Conservation (phyloP, 2,888 invertebrate genomes). For the Hybos culiciformis region DNA sequence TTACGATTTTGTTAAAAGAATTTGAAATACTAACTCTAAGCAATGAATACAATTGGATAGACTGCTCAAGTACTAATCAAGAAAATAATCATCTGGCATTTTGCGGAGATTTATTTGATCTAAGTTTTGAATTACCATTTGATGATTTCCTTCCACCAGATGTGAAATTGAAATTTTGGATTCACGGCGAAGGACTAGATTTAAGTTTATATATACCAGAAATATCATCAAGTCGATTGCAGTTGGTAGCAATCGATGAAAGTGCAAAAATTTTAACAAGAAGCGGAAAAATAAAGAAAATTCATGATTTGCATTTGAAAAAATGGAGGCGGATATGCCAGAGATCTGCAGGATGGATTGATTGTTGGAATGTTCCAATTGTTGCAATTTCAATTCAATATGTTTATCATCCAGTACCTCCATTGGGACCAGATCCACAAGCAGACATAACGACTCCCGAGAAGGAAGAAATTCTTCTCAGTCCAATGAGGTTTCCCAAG, state of each 20-base stretch:
- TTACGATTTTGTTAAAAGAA: constrained; percentile 80
- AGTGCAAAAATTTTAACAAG: constrained; percentile 75
- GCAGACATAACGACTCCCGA: constrained; percentile 89
- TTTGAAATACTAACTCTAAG: constrained; percentile 87
- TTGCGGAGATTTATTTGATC: constrained; percentile 84
- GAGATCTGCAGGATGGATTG: constrained; percentile 71
- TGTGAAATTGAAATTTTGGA: constrained; percentile 80
- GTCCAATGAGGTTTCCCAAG: constrained; percentile 81
- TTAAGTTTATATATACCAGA: constrained; percentile 82
- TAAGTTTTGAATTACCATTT: constrained; percentile 89
- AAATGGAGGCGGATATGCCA: constrained; percentile 78
- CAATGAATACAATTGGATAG: constrained; percentile 98
- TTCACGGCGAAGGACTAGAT: constrained; percentile 90
- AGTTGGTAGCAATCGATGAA: constrained; percentile 71
- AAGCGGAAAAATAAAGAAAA: constrained; percentile 47
- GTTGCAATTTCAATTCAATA: constrained; percentile 84
- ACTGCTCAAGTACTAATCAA: constrained; percentile 89
- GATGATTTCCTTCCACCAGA: constrained; percentile 85
- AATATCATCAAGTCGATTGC: constrained; percentile 73
- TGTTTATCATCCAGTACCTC: constrained; percentile 83
- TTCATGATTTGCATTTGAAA: constrained; percentile 39
- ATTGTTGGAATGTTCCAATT: constrained; percentile 93
- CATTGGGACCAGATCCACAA: constrained; percentile 74
- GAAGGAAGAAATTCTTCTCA: constrained; percentile 81
- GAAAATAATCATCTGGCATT: constrained; percentile 91